Evolutionary conservation across 2,888 invertebrate genomes (phyloP).

Genomic region (Eucera pruinosa): DNA sequence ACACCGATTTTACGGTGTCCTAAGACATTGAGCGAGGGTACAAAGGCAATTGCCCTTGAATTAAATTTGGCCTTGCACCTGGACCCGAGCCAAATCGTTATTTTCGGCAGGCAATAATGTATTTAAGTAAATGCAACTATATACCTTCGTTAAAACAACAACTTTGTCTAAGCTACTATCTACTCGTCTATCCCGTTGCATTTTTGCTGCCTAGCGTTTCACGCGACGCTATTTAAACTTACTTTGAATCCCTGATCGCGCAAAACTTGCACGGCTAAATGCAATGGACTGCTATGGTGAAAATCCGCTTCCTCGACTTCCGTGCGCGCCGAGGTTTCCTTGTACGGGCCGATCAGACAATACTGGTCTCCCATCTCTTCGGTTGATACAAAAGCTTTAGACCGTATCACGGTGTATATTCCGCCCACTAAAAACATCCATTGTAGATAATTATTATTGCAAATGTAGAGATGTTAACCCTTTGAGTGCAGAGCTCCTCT

Average conservation of each 20-base stretch:
- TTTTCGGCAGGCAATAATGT: constrained; percentile 22
- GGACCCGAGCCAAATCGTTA: constrained; percentile 66
- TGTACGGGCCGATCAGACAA: constrained; percentile 97
- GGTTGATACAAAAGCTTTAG: constrained; percentile 97
- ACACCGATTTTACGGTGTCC: no score
- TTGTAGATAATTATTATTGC: no score
- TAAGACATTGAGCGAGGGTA: no score
- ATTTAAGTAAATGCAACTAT: background rate
- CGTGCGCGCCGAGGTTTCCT: constrained; percentile 95
- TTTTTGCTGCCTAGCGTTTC: background rate
- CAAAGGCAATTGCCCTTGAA: constrained; percentile 63
- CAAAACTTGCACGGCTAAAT: constrained; percentile 91
- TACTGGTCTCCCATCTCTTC: constrained; percentile 99
- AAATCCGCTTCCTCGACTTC: constrained; percentile 98
- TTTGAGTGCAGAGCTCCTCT: no score
- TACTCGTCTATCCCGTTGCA: background rate
- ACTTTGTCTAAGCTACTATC: background rate
- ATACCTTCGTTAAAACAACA: background rate
- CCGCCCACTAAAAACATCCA: constrained; percentile 95
- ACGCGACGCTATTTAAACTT: constrained; percentile 56
- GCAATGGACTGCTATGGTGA: constrained; percentile 90
- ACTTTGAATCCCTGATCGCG: constrained; percentile 95
- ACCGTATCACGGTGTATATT: constrained; percentile 99
- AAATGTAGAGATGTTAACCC: no score
- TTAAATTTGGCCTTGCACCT: constrained; percentile 66